Evolutionary conservation across 2,888 invertebrate genomes (phyloP), one percentile per base, ranked within the genome.

Genomic region (Megamerina dolium): DNA sequence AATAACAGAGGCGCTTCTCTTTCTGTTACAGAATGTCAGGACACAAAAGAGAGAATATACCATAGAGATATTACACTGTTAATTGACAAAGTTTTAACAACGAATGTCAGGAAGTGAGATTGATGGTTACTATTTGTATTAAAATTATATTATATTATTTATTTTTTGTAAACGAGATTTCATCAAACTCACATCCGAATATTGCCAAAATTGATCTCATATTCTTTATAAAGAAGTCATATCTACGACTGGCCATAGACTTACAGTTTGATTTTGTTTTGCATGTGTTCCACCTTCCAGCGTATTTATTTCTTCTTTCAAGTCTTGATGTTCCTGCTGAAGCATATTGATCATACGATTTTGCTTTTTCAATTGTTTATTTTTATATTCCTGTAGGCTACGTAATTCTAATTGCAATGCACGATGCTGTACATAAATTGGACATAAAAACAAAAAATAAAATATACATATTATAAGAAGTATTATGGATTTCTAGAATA

Each of bases 281-380:
- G 70, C 68, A 47, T 71, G 71, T 4, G 61, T 60, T 12, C 72
- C 72, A 17, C 61, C 57, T 41, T 68, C 62, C 13, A 71, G 50
- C 0, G 60, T 61, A 23, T 55, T 54, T 14, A 71, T 64, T 46
- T 68, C 63, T 9, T 57, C 57, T 37, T 62, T 59, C 0, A 71
- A 49, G 17, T 58, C 58, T n/a, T 64, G 57, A 43, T 66, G 63
- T 26, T 72, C 72, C 41, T 62, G 47, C 48, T 68, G 66, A 23
- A 72, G 52, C 1, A 63, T 59, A 23, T 56, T 59, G 9, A 72
- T 68, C 51, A 70, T 58, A 46, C 63, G 63, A 49, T 67, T 65
- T 39, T 70, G 67, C 45, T 70, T 70, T 33, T 67, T 65, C 2
- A 68, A 43, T 4, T 65, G 60, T 41, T 66, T 68, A 0, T 60